Conservation (phyloP, 2,113 vertebrate genomes). For the Phyllostomus hastatus region DNA sequence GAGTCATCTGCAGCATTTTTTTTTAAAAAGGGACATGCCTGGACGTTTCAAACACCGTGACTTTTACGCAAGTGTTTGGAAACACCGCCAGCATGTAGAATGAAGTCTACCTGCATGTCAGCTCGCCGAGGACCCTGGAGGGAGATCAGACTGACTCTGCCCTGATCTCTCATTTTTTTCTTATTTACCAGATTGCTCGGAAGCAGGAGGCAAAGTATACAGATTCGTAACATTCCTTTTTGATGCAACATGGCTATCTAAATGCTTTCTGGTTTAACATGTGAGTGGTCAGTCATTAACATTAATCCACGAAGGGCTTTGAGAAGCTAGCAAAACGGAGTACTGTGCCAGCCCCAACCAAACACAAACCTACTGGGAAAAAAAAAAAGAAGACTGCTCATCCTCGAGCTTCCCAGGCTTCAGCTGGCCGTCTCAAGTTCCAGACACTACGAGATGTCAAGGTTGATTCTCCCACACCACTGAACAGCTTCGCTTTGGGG, state of each 20-base stretch:
- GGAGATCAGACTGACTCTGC: neutral
- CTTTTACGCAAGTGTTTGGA: neutral
- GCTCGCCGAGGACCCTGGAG: neutral
- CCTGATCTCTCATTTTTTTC: neutral
- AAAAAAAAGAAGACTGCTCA: neutral
- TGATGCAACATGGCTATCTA: neutral
- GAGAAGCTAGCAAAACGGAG: neutral
- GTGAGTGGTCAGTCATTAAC: neutral
- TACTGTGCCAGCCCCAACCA: neutral
- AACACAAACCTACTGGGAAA: neutral
- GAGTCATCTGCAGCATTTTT: neutral
- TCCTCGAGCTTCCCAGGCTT: neutral
- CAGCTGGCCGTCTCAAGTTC: neutral
- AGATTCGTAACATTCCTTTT: neutral
- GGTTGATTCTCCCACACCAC: neutral
- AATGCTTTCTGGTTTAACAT: conserved; percentile 12
- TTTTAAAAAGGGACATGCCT: neutral
- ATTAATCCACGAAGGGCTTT: neutral
- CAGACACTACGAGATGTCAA: neutral
- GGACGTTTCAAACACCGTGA: neutral
- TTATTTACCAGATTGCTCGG: conserved; percentile 1
- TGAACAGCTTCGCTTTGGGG: neutral
- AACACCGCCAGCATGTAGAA: neutral
- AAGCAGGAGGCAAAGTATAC: neutral
- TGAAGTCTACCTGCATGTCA: neutral